These are phyloP conservation scores for Microplitis mediator DNA, from an alignment of 1,140 invertebrate genomes.

Conservation along the genomic window DNA sequence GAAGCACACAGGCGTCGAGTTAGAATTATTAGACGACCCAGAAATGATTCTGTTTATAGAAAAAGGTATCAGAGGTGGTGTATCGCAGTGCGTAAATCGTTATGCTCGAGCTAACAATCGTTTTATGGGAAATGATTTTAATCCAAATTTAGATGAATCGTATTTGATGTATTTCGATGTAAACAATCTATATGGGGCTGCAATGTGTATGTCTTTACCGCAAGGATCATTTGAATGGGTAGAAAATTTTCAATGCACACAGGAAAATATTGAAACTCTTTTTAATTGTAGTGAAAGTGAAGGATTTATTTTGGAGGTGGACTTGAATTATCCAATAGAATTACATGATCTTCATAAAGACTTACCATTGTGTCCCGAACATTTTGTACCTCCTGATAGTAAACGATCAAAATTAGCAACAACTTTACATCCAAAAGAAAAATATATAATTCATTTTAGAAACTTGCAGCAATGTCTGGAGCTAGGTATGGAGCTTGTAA, in stretches of 20 bases:
- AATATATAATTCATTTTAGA: background rate
- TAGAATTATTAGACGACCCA: constrained; percentile 60
- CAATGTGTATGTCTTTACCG: constrained; percentile 39
- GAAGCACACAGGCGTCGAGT: constrained; percentile 47
- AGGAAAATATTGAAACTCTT: no score
- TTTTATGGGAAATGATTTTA: constrained; percentile 33
- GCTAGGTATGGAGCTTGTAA: background rate
- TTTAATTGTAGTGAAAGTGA: background rate
- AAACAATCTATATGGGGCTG: constrained; percentile 40
- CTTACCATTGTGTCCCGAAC: background rate
- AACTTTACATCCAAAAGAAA: background rate
- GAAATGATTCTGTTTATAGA: constrained; percentile 51
- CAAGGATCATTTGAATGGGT: constrained; percentile 40
- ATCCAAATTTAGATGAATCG: constrained; percentile 27
- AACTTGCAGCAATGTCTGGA: background rate
- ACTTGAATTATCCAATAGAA: constrained; percentile 55
- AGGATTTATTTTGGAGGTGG: background rate
- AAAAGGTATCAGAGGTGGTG: constrained; percentile 36
- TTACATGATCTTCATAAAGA: no score
- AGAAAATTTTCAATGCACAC: background rate
- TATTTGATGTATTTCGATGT: constrained; percentile 45
- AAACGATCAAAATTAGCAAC: background rate
- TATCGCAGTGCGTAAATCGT: constrained; percentile 46
- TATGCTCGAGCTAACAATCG: constrained; percentile 46
- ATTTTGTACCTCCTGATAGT: background rate